Evolutionary conservation across 1,140 invertebrate species (phyloP), one percentile per base, ranked within the genome.

Genomic region (Diorhabda elongata): DNA sequence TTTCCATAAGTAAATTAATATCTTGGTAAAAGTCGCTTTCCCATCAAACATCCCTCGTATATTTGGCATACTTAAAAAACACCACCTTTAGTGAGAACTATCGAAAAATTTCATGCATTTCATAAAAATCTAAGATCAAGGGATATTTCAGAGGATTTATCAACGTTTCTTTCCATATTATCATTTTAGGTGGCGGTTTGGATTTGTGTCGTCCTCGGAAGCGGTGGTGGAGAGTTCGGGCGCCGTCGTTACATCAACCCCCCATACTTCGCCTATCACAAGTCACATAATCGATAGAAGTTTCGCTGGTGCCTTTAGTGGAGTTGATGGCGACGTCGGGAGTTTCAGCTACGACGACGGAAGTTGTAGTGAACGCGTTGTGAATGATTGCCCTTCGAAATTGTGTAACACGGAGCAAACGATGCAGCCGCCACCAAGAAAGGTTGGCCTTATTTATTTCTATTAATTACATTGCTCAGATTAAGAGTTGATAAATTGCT

Each of bases 361-460:
- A 61, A 42, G 70, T 67, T 73, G 67, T 70, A 76, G 71, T 74
- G 77, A 59, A 68, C 73, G 75, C 73, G 74, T 76, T 73, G 74
- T 77, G 73, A 74, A 77, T 70, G 78, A 79, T 43, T 72, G 75
- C 66, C 73, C 67, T 61, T 73, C 66, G 70, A 69, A 73, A 73
- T 74, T 72, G 72, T 64, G 71, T 74, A 73, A 75, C 66, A 75
- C 63, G 74, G 79, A 67, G 47, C 47, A 52, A 71, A 78, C 76
- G 83, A 90, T 90, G 89, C 89, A 91, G 85, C 89, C 89, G 73
- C 89, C 89, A 72, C 89, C 89, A 79, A 88, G 89, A 83, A 91
- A 90, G 88, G 89, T 90, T 83, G 87, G 73, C 67, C 72, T 58
- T 26, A 26, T 26, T 26, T 26, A 26, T 26, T 26, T 26, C 26